Conservation (phyloP, 2,797 vertebrate genomes). For the Pipistrellus pygmaeus region DNA sequence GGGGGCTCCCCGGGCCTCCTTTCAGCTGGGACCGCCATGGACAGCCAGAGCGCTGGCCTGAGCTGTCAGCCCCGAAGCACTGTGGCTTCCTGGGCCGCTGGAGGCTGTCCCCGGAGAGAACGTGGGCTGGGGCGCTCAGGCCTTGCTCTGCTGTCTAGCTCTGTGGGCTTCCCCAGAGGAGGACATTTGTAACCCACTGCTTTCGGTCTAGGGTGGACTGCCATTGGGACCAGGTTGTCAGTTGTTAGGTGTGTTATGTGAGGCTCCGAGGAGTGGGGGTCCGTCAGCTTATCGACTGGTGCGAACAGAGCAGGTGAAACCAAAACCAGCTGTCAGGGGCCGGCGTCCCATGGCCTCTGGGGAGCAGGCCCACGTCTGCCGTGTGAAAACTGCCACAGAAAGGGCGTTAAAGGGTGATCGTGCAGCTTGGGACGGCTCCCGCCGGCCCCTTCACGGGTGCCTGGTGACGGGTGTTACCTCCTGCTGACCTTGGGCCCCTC, state of each 20-base stretch:
- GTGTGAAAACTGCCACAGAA: not conserved
- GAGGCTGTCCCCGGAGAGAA: not conserved
- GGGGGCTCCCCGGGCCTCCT: not conserved
- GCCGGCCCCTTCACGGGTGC: not conserved
- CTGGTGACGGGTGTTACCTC: no score
- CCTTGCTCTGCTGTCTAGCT: not conserved
- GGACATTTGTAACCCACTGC: not conserved
- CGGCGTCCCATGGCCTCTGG: not conserved
- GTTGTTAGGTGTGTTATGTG: fast-evolving
- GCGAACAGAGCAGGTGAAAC: not conserved
- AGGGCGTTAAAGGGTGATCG: not conserved
- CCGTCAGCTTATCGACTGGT: not conserved
- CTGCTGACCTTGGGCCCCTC: not conserved
- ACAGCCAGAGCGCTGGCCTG: not conserved
- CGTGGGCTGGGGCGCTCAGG: not conserved
- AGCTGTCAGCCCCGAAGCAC: no score
- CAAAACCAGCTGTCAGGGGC: not conserved
- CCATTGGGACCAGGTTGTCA: fast-evolving
- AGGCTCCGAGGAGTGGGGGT: not conserved
- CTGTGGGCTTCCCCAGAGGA: not conserved
- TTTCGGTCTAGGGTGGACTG: not conserved
- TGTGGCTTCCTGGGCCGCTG: not conserved
- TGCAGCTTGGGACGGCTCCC: not conserved
- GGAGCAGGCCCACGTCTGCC: not conserved
- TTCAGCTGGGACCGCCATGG: not conserved